Percentiles rank a stretch among this genome's conserved stretches.
phyloP scores from a whole-genome alignment of 2,888 invertebrate genomes.

The Therioaphis trifolii region DNA sequence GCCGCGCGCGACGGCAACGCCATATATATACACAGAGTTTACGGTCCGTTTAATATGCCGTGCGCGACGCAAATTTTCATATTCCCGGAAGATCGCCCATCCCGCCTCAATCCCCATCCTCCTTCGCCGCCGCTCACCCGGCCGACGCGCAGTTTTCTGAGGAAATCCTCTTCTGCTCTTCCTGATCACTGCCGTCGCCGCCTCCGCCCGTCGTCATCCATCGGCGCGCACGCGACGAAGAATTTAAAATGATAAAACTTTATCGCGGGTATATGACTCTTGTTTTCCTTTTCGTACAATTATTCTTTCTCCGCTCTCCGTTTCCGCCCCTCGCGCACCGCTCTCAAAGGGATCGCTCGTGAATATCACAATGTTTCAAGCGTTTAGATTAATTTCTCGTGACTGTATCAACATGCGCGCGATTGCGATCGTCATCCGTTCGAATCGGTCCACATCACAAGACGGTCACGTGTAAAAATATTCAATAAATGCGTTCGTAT shows the following conservation, averaged over 20 bases:
- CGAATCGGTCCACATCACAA: too few relatives aligned
- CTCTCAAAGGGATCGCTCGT: not conserved
- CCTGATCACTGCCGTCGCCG: not conserved
- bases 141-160: not conserved
- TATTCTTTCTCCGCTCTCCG: not conserved
- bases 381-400: not conserved
- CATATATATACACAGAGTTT: constrained; percentile 16
- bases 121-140: too few relatives aligned
- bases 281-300: constrained; percentile 32
- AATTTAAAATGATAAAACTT: constrained; percentile 53
- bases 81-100: constrained; percentile 30
- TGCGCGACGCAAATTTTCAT: constrained; percentile 26
- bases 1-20: too few relatives aligned
- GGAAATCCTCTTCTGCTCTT: constrained; percentile 30
- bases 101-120: not conserved
- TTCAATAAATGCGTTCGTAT: too few relatives aligned
- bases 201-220: not conserved
- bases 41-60: constrained; percentile 55
- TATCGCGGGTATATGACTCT: constrained; percentile 15
- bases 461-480: too few relatives aligned
- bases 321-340: not conserved
- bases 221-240: not conserved
- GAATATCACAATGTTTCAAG: not conserved
- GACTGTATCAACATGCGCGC: not conserved
- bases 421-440: too few relatives aligned